phyloP scores from a whole-genome alignment of 2,113 vertebrate species.

The Percopsis transmontana region DNA sequence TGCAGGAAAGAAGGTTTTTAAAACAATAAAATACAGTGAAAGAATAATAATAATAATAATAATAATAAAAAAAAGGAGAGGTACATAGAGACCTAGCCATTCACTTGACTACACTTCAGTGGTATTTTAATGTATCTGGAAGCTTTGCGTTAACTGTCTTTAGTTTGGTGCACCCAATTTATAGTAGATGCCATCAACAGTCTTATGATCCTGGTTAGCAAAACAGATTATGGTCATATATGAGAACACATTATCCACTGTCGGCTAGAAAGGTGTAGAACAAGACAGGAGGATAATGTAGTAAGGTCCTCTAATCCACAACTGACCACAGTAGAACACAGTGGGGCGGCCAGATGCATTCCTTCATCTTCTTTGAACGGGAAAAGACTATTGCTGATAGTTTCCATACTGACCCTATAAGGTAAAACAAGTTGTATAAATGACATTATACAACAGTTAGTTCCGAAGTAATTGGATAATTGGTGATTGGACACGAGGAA shows the following conservation, averaged over 20 bases:
- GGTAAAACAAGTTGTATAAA: neutral
- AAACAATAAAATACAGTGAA: conserved; percentile 15
- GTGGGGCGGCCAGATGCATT: conserved; percentile 5
- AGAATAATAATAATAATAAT: neutral
- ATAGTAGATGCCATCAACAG: neutral
- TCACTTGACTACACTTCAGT: no score
- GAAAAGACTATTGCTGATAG: conserved; percentile 86
- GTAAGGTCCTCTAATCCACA: conserved; percentile 34
- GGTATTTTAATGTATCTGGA: neutral
- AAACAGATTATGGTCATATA: conserved; percentile 8
- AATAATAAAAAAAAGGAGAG: neutral
- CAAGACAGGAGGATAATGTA: conserved; percentile 22
- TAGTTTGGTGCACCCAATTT: conserved; percentile 1
- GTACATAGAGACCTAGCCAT: neutral
- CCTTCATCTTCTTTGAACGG: conserved; percentile 16
- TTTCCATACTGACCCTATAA: conserved; percentile 93
- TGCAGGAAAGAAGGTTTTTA: conserved; percentile 15
- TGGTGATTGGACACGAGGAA: no score
- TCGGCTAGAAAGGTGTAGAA: conserved; percentile 22
- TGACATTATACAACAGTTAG: neutral
- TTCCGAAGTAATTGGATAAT: no score
- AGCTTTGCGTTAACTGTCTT: conserved; percentile 12
- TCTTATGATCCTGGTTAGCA: neutral
- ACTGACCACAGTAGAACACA: conserved; percentile 16
- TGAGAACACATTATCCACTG: conserved; percentile 15